Evolutionary conservation across 1,140 invertebrate species (phyloP), one percentile per base, ranked within the genome.

Genomic region (Eupristina koningsbergeri): DNA sequence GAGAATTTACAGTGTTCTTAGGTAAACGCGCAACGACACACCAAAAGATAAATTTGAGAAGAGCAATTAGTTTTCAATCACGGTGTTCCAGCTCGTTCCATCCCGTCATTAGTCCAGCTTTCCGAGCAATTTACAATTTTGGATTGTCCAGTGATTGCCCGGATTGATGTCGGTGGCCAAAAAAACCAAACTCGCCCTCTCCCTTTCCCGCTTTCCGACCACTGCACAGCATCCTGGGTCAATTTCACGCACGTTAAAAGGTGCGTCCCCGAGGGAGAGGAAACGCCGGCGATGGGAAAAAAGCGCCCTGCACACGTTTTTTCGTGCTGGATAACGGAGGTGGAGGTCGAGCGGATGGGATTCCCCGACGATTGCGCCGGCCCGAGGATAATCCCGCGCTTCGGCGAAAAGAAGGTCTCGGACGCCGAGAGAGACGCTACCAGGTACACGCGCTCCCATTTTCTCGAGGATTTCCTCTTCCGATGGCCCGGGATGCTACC

Each of bases 311-410:
- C 53, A 58, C 36, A 17, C 39, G 64, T 71, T 71, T 71, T 71
- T 71, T 71, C 67, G 26, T 41, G 6, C 39, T 6, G 3, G 26
- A 8, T 1, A n/a, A 58, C 53, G 41, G 29, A 47, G 41, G 47
- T 5, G 53, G 26, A 58, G n/a, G n/a, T 26, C 1, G 39, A 47
- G 71, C 41, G 71, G 41, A n/a, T n/a, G n/a, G 71, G 47, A 74
- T 74, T 41, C n/a, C 71, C 41, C 15, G 76, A 41, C 11, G 58
- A 78, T 78, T 13, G 39, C 76, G n/a, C 53, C 75, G 75, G 9
- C 26, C 22, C 34, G 31, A 36, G 45, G 75, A 77, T 77, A 58
- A 77, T 77, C 75, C 75, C 36, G 76, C 76, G 67, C 67, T 71
- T 71, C 67, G 67, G 11, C 67, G 67, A 71, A 71, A 71, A 71